Evolutionary conservation across 2,113 vertebrate genomes (phyloP).

Genomic region (Pantherophis guttatus): DNA sequence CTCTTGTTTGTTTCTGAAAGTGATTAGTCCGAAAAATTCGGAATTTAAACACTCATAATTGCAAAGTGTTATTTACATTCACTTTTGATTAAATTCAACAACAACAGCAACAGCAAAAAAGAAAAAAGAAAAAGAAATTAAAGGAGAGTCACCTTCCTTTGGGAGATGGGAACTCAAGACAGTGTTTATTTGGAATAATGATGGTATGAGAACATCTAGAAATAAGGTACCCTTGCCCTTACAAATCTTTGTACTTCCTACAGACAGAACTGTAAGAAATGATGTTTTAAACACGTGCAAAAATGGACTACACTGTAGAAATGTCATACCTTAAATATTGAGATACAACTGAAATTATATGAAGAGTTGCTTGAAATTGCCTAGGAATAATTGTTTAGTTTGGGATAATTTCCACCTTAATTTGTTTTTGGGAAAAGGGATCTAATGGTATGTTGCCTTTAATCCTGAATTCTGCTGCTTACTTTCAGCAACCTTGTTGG

Average conservation of each 20-base stretch:
- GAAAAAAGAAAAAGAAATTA: not conserved
- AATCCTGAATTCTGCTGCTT: not conserved
- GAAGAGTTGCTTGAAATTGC: not conserved
- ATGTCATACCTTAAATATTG: not conserved
- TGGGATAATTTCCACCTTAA: constrained; percentile 10
- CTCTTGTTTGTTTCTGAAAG: constrained; percentile 75
- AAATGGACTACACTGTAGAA: not conserved
- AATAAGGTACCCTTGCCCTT: not conserved
- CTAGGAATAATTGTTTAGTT: not conserved
- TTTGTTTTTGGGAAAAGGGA: constrained; percentile 5
- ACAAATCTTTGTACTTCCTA: not conserved
- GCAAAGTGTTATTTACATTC: constrained; percentile 70
- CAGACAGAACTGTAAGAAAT: not conserved
- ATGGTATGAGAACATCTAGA: not conserved
- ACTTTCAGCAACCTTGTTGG: not conserved
- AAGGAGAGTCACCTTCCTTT: constrained; percentile 54
- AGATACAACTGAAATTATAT: not conserved
- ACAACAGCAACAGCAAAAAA: constrained; percentile 8
- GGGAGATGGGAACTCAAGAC: constrained; percentile 40
- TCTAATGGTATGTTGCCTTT: not conserved
- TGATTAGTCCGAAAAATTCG: constrained; percentile 76
- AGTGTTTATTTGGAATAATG: constrained; percentile 36
- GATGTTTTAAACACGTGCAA: not conserved
- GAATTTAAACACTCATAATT: constrained; percentile 76
- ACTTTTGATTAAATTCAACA: constrained; percentile 71